phyloP scores from a whole-genome alignment of 2,797 vertebrate species.

The Crenichthys baileyi region DNA sequence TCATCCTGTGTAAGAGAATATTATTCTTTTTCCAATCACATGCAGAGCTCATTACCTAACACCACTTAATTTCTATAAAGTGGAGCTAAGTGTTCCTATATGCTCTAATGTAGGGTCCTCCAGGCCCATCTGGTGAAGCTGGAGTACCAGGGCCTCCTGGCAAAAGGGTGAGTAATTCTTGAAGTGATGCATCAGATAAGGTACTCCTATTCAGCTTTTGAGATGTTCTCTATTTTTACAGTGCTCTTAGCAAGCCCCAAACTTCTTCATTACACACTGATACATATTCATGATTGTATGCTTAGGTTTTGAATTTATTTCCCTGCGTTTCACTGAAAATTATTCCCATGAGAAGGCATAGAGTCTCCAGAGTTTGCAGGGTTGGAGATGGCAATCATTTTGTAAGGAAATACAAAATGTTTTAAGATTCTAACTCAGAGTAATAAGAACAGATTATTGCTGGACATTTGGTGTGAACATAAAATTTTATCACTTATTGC shows the following conservation, averaged over 20 bases:
- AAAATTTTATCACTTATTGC: constrained; percentile 26
- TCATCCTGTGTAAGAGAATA: constrained; percentile 1
- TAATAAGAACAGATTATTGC: not conserved
- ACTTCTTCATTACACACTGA: constrained; percentile 20
- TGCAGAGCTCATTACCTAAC: constrained; percentile 23
- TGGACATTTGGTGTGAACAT: constrained; percentile 68
- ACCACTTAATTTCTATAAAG: constrained; percentile 26
- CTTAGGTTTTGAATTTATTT: constrained; percentile 20
- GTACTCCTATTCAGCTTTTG: constrained; percentile 20
- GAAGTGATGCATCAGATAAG: constrained; percentile 37
- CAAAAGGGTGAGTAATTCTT: constrained; percentile 89
- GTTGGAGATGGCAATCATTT: constrained; percentile 43
- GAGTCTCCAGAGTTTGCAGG: constrained; percentile 19
- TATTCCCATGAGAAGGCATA: constrained; percentile 12
- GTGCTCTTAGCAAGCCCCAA: constrained; percentile 6
- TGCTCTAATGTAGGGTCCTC: constrained; percentile 85
- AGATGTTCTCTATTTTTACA: constrained; percentile 33
- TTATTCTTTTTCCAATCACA: constrained; percentile 17
- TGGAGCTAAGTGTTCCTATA: constrained; percentile 32
- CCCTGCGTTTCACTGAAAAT: constrained; percentile 16
- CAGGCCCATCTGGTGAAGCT: constrained; percentile 97
- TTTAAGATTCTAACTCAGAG: constrained; percentile 40
- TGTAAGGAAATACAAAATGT: constrained; percentile 58
- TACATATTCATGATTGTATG: constrained; percentile 25
- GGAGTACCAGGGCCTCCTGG: constrained; percentile 97